Conservation (phyloP, 2,888 invertebrate species). For the Melinopterus prodromus region DNA sequence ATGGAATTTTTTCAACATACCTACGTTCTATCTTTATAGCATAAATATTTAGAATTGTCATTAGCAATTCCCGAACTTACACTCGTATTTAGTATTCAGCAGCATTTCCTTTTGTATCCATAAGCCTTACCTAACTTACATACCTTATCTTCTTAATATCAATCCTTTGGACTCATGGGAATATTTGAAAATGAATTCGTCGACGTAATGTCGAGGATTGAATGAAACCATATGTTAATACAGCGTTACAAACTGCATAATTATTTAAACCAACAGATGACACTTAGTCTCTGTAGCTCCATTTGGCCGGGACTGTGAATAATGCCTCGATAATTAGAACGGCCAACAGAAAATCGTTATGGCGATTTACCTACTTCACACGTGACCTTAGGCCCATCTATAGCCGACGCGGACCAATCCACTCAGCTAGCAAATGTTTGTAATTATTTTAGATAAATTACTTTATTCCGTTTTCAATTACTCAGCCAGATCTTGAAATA, state of each 20-base stretch:
- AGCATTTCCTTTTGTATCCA: too few relatives aligned
- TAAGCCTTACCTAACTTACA: too few relatives aligned
- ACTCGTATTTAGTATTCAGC: too few relatives aligned
- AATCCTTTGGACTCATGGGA: not conserved
- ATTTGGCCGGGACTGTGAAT: not conserved
- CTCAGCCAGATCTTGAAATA: not conserved
- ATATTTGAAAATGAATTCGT: not conserved
- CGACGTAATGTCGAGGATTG: not conserved
- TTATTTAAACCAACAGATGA: slow-evolving; percentile 23
- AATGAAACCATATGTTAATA: slow-evolving; percentile 17
- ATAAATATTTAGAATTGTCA: too few relatives aligned
- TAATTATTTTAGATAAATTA: not conserved
- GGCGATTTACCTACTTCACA: not conserved
- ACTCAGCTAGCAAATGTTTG: not conserved
- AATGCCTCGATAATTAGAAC: not conserved
- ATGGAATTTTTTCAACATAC: too few relatives aligned
- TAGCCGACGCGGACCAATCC: not conserved
- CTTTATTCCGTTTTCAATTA: not conserved
- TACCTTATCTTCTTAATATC: too few relatives aligned
- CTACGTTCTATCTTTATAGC: too few relatives aligned
- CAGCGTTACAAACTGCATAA: slow-evolving; percentile 17
- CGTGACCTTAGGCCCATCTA: not conserved
- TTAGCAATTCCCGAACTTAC: too few relatives aligned
- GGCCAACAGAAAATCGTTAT: not conserved
- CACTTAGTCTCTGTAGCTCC: not conserved